These are phyloP conservation scores for Cynodonichthys magdalenae DNA, from an alignment of 2,797 vertebrate species.

Conservation along the genomic window DNA sequence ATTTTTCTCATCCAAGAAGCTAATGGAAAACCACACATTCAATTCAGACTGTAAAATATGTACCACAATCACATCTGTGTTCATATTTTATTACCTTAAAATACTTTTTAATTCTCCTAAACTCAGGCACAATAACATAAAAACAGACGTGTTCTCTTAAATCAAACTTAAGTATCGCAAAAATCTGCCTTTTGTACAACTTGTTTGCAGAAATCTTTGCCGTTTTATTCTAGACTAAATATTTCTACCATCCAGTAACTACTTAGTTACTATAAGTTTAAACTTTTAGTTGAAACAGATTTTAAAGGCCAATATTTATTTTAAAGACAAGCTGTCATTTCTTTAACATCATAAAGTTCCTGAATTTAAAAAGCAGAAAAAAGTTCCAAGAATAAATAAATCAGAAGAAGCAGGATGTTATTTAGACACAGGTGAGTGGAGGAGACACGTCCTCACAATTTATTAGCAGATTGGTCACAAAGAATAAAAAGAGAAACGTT, in stretches of 20 bases:
- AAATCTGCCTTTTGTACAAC: too few relatives aligned
- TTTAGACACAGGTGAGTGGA: slow-evolving; percentile 64
- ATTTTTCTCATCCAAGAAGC: not conserved
- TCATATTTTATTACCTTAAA: slow-evolving; percentile 24
- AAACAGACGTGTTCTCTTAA: too few relatives aligned
- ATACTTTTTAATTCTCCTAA: too few relatives aligned
- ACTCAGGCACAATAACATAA: too few relatives aligned
- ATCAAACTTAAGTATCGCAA: too few relatives aligned
- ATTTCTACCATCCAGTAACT: too few relatives aligned
- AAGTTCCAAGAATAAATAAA: slow-evolving; percentile 38
- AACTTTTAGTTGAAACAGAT: slow-evolving; percentile 49
- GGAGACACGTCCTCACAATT: slow-evolving; percentile 72
- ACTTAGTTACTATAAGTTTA: too few relatives aligned
- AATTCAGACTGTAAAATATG: slow-evolving; percentile 56
- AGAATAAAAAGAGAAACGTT: slow-evolving; percentile 54
- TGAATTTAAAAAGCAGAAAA: slow-evolving; percentile 9
- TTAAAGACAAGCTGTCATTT: slow-evolving; percentile 2
- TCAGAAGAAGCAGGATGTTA: slow-evolving; percentile 42
- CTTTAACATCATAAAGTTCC: not conserved
- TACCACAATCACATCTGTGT: slow-evolving; percentile 51
- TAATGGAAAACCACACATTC: slow-evolving; percentile 51
- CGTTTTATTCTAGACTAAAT: too few relatives aligned
- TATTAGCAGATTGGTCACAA: slow-evolving; percentile 80
- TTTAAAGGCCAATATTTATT: slow-evolving; percentile 36
- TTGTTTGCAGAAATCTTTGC: too few relatives aligned